Evolutionary conservation across 2,113 vertebrate species (phyloP).

Genomic region (Zootoca vivipara): DNA sequence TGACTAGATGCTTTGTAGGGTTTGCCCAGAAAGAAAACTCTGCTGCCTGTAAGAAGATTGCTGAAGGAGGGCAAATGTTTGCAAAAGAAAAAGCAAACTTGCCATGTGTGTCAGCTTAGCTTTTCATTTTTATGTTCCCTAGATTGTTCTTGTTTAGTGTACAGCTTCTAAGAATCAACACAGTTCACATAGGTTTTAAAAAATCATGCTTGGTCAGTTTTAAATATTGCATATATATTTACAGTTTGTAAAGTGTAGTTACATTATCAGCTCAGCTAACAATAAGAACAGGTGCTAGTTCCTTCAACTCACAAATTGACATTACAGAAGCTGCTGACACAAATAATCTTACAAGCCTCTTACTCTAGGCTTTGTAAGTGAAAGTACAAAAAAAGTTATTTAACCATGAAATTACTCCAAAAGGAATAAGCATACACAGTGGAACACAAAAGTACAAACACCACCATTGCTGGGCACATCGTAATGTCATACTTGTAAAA

Average conservation of each 20-base stretch:
- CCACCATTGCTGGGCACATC: not conserved
- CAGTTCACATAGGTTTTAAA: conserved; percentile 20
- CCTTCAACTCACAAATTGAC: conserved; percentile 20
- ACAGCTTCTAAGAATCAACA: conserved; percentile 33
- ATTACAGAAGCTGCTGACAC: conserved; percentile 34
- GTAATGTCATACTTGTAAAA: conserved; percentile 10
- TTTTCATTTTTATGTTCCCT: conserved; percentile 29
- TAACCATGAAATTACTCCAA: conserved; percentile 15
- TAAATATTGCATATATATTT: conserved; percentile 63
- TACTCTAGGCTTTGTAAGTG: conserved; percentile 17
- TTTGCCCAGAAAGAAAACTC: not conserved
- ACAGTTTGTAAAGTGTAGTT: conserved; percentile 58
- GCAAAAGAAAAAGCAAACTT: not conserved
- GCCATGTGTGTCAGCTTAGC: not conserved
- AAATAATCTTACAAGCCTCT: conserved; percentile 28
- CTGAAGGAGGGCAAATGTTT: conserved; percentile 10
- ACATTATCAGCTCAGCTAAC: conserved; percentile 48
- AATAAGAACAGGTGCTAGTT: conserved; percentile 9
- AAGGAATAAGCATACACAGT: not conserved
- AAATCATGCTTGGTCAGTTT: conserved; percentile 44
- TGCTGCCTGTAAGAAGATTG: not conserved
- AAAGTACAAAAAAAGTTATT: not conserved
- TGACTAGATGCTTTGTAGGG: not conserved
- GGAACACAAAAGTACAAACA: conserved; percentile 38
- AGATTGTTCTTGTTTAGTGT: conserved; percentile 61